Evolutionary conservation across 2,113 vertebrate species (phyloP), one percentile per base, ranked within the genome.

Genomic region (Xiphias gladius): DNA sequence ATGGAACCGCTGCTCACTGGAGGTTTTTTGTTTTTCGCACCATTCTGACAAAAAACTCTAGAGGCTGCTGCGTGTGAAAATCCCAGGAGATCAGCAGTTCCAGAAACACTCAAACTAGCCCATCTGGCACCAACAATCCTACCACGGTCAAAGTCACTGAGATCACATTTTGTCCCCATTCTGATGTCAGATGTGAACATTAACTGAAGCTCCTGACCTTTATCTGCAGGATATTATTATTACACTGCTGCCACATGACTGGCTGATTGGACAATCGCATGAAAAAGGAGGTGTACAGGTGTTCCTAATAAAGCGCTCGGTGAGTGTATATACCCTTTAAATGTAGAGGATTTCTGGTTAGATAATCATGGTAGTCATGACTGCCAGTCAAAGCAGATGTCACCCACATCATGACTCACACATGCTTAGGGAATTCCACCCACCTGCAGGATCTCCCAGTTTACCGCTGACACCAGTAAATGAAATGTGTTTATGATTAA

Each of bases 381-480:
- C 43, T 16, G 4, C 2, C 24, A 61, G n/a, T 59, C 43, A 70
- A 48, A 61, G 41, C 83, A 74, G 14, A 66, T 28, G 24, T 74
- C 79, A 48, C 80, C 76, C 77, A 86, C 88, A 43, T 37, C n/a
- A 32, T 93, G 91, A 92, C 54, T 92, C 87, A 91, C 28, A 41
- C 8, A 20, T 58, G 55, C 80, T 73, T 17, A 76, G 41, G 74
- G 79, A 68, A 81, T 80, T 89, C 89, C 90, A 78, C 86, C 88
- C 83, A 88, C 90, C 55, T 80, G 14, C 20, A 55, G 17, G 55
- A 26, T 57, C 28, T 65, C 50, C 68, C 32, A 62, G 24, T 58
- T 52, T 37, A 41, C 66, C 71, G 79, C 52, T 43, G 32, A 14
- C 66, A 12, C 30, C 35, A 70, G 19, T 11, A 9, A 70, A 65